phyloP scores from a whole-genome alignment of 37 sponge, comb jelly and placozoan species.

The Oscarella lobularis region DNA sequence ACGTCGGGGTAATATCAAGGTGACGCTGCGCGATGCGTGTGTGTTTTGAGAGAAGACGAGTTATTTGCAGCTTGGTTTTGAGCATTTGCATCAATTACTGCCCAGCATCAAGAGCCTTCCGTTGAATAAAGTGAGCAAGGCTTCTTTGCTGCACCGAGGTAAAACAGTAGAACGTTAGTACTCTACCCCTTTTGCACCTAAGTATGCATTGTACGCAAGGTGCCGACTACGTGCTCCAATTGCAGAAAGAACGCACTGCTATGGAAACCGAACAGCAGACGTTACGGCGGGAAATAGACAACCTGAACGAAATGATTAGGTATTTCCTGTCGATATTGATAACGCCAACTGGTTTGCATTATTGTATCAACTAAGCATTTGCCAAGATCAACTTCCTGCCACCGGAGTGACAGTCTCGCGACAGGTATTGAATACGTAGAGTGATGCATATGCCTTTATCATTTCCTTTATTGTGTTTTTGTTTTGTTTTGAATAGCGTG shows the following conservation, averaged over 20 bases:
- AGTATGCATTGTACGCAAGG: slow-evolving; percentile 18
- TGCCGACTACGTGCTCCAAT: slow-evolving; percentile 43
- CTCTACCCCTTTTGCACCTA: not conserved
- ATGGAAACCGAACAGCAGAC: slow-evolving; percentile 27
- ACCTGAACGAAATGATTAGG: slow-evolving; percentile 47
- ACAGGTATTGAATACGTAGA: slow-evolving; percentile 22
- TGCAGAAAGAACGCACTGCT: slow-evolving; percentile 27
- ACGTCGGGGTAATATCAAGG: slow-evolving; percentile 73
- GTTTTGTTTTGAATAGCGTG: slow-evolving; percentile 21
- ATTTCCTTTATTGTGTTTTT: not conserved
- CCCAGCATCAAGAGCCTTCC: slow-evolving; percentile 22
- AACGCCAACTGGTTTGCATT: not conserved
- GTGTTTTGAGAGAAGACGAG: not conserved
- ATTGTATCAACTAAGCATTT: slow-evolving; percentile 1
- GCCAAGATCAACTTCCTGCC: slow-evolving; percentile 72
- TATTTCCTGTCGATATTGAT: not conserved
- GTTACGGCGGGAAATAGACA: slow-evolving; percentile 26
- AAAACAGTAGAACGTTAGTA: not conserved
- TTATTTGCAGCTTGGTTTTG: slow-evolving; percentile 51
- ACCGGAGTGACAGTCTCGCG: slow-evolving; percentile 68
- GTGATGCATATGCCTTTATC: not conserved
- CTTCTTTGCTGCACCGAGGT: slow-evolving; percentile 58
- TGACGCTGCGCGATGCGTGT: not conserved
- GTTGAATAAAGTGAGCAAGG: slow-evolving; percentile 59
- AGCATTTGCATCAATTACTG: slow-evolving; percentile 47